Base-by-base conservation (phyloP, 2,797 vertebrate species). In the Clarias platycephalus region DNA sequence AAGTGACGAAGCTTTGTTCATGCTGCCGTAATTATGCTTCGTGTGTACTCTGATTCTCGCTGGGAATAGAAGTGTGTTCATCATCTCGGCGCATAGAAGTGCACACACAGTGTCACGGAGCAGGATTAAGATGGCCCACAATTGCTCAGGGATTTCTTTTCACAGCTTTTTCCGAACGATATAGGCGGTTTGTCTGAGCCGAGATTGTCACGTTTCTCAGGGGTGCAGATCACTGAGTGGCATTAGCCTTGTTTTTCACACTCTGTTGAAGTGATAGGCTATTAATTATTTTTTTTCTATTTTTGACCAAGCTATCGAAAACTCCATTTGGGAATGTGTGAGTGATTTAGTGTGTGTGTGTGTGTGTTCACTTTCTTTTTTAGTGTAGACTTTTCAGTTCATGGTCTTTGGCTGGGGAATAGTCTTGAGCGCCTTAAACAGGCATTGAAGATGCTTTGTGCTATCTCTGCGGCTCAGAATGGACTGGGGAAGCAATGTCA, bases 41-140 rank as follows among this genome's bases (percentile, higher is more conserved):
- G 67, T 84, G 85, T 86, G 85, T 82, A 87, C 82, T 88, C 88
- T 89, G 85, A 89, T 89, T 86, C 86, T 86, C 84, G 18, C 82
- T 86, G 84, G 86, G 88, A 89, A 67, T 49, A 70, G n/a, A 67
- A 86, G 80, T 26, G 10, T 84, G 44, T 78, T 86, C 66, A 58
- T 87, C 86, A 89, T 90, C 81, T 80, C 67, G 0, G 8, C 34
- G 60, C 22, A n/a, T 53, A 57, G 49, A 63, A 53, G 64, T 31
- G 79, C 74, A 60, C 67, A 81, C 22, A 3, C 70, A 68, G 60
- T 71, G 90, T 71, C 85, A 67, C 71, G 84, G 89, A 90, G 89
- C 81, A 76, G 88, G 91, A 93, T 93, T 91, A 91, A 85, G 81
- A 86, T 84, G 60, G 24, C 83, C 76, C 49, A 49, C 18, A 86